A percentile compares a stretch with the other conserved stretches of the same genome.
Evolutionary conservation across 2,888 invertebrate species (phyloP).

Genomic region (Buathra laborator): DNA sequence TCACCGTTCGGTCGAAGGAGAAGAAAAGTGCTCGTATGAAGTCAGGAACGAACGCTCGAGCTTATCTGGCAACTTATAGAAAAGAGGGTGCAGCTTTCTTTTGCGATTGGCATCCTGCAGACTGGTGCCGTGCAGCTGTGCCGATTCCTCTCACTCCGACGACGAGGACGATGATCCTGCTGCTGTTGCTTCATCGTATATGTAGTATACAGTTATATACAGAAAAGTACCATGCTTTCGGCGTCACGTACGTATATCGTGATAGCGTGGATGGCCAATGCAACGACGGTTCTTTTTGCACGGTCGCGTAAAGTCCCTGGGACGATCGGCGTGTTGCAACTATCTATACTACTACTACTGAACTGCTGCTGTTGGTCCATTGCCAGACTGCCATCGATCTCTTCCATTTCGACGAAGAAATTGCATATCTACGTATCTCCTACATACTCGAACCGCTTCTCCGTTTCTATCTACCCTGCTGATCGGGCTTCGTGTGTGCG

Average conservation of each 20-base stretch:
- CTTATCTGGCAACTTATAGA: constrained; percentile 5
- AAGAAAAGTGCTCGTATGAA: neutral
- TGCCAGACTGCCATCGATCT: constrained; percentile 78
- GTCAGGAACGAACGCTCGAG: neutral
- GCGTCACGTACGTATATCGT: constrained; percentile 46
- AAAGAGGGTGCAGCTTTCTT: constrained; percentile 32
- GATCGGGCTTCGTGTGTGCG: constrained; percentile 58
- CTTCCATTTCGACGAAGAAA: constrained; percentile 72
- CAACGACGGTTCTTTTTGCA: constrained; percentile 63
- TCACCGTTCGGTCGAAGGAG: neutral
- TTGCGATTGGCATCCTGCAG: constrained; percentile 48
- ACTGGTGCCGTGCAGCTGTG: constrained; percentile 66
- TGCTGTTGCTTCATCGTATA: constrained; percentile 8
- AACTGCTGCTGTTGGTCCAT: constrained; percentile 64
- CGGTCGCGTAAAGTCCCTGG: constrained; percentile 69
- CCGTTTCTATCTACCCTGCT: constrained; percentile 47
- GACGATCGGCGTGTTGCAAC: constrained; percentile 48
- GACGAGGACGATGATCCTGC: constrained; percentile 58
- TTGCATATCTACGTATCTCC: constrained; percentile 68
- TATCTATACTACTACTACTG: neutral
- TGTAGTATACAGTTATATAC: neutral
- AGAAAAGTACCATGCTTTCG: constrained; percentile 27
- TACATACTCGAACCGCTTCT: constrained; percentile 20
- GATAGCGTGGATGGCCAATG: constrained; percentile 34
- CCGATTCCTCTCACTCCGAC: constrained; percentile 59